Base-by-base conservation (phyloP, 2,888 invertebrate species). In the Caenorhabditis plicata region DNA sequence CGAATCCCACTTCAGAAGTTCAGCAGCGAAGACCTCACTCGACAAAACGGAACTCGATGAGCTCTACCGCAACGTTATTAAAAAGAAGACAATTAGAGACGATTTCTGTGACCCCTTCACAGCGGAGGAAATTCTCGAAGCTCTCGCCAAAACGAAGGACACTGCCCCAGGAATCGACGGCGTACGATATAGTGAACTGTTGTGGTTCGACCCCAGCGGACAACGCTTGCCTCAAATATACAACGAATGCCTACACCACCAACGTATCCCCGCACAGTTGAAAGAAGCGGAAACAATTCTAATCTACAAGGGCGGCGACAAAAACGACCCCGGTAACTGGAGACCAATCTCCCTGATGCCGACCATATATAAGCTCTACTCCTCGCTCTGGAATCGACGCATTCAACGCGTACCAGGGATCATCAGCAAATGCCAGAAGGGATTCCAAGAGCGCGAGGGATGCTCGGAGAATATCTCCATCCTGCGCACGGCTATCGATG, bases 401-500 rank as follows among this genome's bases (percentile, higher is more conserved):
- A 44, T 44, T 20, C 9, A 15, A 20, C 4, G 13, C 5, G 35
- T 44, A 8, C 2, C 2, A 4, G 44, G 33, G 5, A 23, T 44
- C n/a, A 44, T 44, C 15, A 33, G 33, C 25, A 44, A 44, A 22
- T 44, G 44, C 22, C 44, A 44, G 15, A 15, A 35, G 9, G 44
- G 44, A 13, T 44, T 44, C 33, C 25, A 32, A 32, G 22, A 31
- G 31, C 15, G 32, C 11, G 44, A 44, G 5, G 33, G 44, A 4
- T 31, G 44, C 33, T 25, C 20, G 4, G 53, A 53, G 17, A 53
- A 47, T 13, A 46, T 53, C 2, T 40, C 33, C 2, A 55, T 55
- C n/a, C 39, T 55, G 1, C 19, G 54, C 17, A 43, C 42, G 2
- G 47, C 54, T 1, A 55, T 55, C 9, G 54, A 55, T 22, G 25